These are phyloP conservation scores for Arctia plantaginis DNA, from an alignment of 2,888 invertebrate species.

Conservation along the genomic window DNA sequence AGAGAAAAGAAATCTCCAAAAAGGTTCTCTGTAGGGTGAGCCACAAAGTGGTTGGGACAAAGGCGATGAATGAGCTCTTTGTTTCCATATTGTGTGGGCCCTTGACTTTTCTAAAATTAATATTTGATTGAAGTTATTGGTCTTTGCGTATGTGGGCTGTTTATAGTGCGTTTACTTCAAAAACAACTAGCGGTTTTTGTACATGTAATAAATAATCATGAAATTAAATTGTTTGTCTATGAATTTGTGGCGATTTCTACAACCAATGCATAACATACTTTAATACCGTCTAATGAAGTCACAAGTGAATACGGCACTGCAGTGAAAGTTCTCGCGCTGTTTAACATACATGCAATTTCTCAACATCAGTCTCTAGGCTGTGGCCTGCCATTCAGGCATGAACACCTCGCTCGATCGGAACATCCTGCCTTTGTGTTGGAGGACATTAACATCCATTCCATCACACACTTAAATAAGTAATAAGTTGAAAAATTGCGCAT, in stretches of 20 bases:
- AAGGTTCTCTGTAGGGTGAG: conserved; percentile 58
- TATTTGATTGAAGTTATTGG: conserved; percentile 70
- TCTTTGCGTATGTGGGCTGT: conserved; percentile 12
- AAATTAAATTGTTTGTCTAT: no score
- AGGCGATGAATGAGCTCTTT: conserved; percentile 62
- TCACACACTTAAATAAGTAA: no score
- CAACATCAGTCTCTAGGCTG: no score
- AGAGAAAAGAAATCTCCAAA: conserved; percentile 67
- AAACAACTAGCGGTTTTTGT: not conserved
- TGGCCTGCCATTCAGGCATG: no score
- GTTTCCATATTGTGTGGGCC: conserved; percentile 66
- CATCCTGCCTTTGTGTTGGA: no score
- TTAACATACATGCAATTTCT: no score
- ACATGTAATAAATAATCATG: not conserved
- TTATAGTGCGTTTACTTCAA: conserved; percentile 2
- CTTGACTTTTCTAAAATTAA: conserved; percentile 66
- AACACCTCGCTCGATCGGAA: no score
- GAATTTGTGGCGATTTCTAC: no score
- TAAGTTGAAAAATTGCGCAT: no score
- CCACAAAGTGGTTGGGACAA: conserved; percentile 66
- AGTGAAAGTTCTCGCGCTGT: no score
- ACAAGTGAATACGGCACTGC: no score
- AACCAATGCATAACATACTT: not conserved
- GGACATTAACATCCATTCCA: no score
- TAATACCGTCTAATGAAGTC: not conserved